These are phyloP conservation scores for Torymus tubicola DNA, from an alignment of 2,888 invertebrate genomes.

Conservation along the genomic window DNA sequence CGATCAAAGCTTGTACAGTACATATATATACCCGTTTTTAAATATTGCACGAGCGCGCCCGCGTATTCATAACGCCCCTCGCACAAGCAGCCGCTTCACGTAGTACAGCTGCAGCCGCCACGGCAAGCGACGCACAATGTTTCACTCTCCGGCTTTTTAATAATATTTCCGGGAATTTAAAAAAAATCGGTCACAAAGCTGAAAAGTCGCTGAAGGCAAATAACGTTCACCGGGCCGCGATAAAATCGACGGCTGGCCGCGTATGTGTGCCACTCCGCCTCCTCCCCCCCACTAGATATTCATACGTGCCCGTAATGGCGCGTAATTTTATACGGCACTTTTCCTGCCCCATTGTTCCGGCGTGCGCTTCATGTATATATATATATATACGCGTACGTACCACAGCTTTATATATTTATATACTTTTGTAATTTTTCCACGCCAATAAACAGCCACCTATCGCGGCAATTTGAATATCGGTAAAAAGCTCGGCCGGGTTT, in stretches of 20 bases:
- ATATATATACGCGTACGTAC: background rate
- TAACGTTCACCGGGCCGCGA: conserved; percentile 9
- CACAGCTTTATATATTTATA: conserved; percentile 18
- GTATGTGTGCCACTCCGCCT: too few relatives aligned
- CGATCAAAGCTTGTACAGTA: too few relatives aligned
- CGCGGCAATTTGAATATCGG: conserved; percentile 27
- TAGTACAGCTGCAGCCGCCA: too few relatives aligned
- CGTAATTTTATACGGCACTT: conserved; percentile 40
- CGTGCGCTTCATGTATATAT: background rate
- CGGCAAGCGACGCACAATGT: too few relatives aligned
- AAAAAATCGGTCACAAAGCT: conserved; percentile 21
- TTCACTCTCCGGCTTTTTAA: background rate
- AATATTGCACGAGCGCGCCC: too few relatives aligned
- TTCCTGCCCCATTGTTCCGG: conserved; percentile 1
- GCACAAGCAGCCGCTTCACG: too few relatives aligned
- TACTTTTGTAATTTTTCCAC: conserved; percentile 41
- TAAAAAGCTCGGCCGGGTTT: conserved; percentile 10
- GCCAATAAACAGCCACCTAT: conserved; percentile 38
- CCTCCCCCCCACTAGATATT: background rate
- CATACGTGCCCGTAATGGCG: conserved; percentile 31
- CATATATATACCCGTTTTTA: too few relatives aligned
- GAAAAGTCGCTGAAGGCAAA: conserved; percentile 41
- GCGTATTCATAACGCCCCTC: too few relatives aligned
- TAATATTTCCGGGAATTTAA: conserved; percentile 11
- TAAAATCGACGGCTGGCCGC: conserved; percentile 32